Percentiles rank a stretch among this genome's conserved stretches.
phyloP scores from a whole-genome alignment of 2,888 invertebrate species.

The Patella pellucida region DNA sequence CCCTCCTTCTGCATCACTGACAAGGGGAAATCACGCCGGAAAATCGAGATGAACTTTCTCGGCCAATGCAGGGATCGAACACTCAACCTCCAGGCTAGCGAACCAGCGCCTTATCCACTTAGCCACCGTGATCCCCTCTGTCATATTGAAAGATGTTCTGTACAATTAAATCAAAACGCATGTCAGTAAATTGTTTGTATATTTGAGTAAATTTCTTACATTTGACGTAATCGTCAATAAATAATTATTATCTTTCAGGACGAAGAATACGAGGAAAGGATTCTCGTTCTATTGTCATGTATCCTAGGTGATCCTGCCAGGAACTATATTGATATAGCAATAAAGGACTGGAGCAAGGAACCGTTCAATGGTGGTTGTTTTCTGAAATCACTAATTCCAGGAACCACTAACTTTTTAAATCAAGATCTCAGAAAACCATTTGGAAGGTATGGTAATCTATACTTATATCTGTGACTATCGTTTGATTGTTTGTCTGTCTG shows the following conservation, averaged over 20 bases:
- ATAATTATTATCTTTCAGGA: constrained; percentile 39
- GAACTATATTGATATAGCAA: constrained; percentile 62
- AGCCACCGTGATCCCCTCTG: no score
- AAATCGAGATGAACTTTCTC: no score
- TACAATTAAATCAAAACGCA: no score
- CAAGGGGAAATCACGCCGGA: no score
- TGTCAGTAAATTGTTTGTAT: no score
- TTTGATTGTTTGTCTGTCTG: no score
- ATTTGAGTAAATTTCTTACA: no score
- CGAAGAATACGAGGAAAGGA: constrained; percentile 64
- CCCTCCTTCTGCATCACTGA: no score
- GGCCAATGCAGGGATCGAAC: no score
- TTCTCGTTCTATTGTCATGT: constrained; percentile 66
- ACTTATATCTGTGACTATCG: background rate
- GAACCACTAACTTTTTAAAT: constrained; percentile 62
- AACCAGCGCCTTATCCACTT: no score
- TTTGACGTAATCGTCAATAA: background rate
- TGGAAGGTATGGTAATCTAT: constrained; percentile 50
- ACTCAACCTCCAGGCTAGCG: no score
- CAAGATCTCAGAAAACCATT: constrained; percentile 61
- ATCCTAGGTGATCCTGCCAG: constrained; percentile 64
- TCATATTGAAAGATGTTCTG: no score
- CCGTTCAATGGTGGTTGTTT: constrained; percentile 69
- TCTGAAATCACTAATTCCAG: constrained; percentile 62
- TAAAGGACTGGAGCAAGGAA: constrained; percentile 69